phyloP scores from a whole-genome alignment of 2,797 vertebrate genomes.

The Rhabdophis nuchalis region DNA sequence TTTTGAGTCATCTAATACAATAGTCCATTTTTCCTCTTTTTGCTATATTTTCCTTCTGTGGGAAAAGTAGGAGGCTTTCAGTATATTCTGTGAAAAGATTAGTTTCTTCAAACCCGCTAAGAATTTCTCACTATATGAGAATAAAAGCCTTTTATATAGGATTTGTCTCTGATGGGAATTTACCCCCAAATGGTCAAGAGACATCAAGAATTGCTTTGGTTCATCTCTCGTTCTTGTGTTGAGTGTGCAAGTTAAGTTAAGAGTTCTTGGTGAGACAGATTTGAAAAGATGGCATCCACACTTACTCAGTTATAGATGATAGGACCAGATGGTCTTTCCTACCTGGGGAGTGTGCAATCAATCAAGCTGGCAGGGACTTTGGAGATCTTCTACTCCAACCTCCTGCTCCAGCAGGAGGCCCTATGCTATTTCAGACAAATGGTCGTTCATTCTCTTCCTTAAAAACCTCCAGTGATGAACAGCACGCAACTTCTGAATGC shows the following conservation, averaged over 20 bases:
- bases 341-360: neutral
- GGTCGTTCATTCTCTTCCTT: neutral
- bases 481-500: neutral
- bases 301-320: constrained; percentile 2
- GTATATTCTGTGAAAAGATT: constrained; percentile 25
- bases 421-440: neutral
- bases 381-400: neutral
- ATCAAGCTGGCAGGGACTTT: neutral
- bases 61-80: neutral
- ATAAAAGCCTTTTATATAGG: constrained; percentile 44
- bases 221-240: neutral
- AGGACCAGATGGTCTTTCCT: constrained; percentile 41
- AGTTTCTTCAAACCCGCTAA: constrained; percentile 11
- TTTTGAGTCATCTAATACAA: neutral
- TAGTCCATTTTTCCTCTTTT: neutral
- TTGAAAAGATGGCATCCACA: constrained; percentile 39
- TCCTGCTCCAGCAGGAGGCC: neutral
- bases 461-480: neutral
- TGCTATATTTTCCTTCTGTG: neutral
- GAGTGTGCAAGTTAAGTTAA: neutral
- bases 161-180: constrained; percentile 32
- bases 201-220: neutral
- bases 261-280: constrained; percentile 10
- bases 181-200: constrained; percentile 58
- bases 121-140: constrained; percentile 27